These are phyloP conservation scores for Phyllostomus discolor DNA, from an alignment of 2,113 vertebrate genomes.

Conservation along the genomic window DNA sequence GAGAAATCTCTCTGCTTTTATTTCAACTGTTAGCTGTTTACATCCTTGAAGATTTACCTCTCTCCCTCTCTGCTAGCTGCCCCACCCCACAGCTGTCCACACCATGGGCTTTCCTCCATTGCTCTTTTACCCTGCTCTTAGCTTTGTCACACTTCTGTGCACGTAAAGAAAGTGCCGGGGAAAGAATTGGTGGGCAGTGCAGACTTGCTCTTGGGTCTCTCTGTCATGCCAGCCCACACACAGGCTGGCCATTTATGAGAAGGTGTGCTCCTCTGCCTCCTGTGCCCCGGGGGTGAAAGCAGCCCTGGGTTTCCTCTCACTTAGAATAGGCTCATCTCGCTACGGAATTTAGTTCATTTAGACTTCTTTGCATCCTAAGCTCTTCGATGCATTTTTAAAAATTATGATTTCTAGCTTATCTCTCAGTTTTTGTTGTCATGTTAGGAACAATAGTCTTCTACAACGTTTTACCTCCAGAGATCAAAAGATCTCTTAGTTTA, in stretches of 20 bases:
- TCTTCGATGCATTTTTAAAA: not conserved
- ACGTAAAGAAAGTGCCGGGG: not conserved
- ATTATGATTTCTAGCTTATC: not conserved
- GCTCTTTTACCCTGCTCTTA: not conserved
- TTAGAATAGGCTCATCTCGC: not conserved
- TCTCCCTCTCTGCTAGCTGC: not conserved
- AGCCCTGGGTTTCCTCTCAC: not conserved
- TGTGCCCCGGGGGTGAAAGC: not conserved
- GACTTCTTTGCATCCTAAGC: not conserved
- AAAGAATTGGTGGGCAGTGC: not conserved
- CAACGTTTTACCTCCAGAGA: not conserved
- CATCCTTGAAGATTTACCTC: not conserved
- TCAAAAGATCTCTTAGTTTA: not conserved
- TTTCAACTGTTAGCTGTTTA: not conserved
- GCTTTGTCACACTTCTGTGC: not conserved
- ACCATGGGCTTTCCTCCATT: not conserved
- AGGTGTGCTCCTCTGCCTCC: not conserved
- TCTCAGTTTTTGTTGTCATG: not conserved
- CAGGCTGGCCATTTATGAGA: not conserved
- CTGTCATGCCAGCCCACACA: not conserved
- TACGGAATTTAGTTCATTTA: not conserved
- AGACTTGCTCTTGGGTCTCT: not conserved
- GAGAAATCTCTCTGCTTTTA: not conserved
- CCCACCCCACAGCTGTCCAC: not conserved
- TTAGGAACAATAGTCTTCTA: not conserved